These are phyloP conservation scores for Brachionus rubens DNA, from an alignment of 1,140 invertebrate genomes.

Conservation along the genomic window DNA sequence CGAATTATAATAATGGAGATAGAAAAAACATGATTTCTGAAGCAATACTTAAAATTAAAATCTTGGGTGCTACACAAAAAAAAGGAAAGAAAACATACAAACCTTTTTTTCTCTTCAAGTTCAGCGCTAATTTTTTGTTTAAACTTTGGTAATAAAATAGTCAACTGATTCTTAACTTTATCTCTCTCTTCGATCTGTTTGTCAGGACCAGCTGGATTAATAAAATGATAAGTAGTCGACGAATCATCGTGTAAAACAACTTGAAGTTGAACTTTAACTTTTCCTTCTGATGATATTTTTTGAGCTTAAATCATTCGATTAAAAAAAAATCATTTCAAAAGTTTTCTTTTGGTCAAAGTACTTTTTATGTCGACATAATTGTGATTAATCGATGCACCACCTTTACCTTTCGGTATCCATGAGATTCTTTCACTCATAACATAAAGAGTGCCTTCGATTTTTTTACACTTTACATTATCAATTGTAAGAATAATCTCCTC, in stretches of 20 bases:
- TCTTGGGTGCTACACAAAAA: background rate
- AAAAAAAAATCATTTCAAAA: background rate
- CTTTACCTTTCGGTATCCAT: conserved; percentile 83
- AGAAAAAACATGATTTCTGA: too few species aligned
- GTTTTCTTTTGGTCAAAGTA: conserved; percentile 57
- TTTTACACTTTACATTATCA: conserved; percentile 86
- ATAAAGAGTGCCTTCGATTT: conserved; percentile 89
- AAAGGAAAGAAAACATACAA: background rate
- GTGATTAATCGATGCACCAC: conserved; percentile 84
- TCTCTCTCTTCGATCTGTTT: conserved; percentile 84
- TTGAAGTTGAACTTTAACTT: conserved; percentile 97
- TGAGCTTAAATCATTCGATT: conserved; percentile 68
- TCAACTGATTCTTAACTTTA: conserved; percentile 84
- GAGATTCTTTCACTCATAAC: conserved; percentile 89
- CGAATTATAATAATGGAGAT: too few species aligned
- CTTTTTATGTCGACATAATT: conserved; percentile 93
- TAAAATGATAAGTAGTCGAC: conserved; percentile 95
- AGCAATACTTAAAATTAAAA: background rate
- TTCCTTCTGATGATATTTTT: conserved; percentile 96
- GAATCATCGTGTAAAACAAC: conserved; percentile 82
- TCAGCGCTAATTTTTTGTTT: conserved; percentile 88
- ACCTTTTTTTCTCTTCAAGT: conserved; percentile 64
- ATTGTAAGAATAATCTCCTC: conserved; percentile 91
- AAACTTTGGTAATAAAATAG: conserved; percentile 88
- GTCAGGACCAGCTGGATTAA: conserved; percentile 76